These are phyloP conservation scores for Ectemnius lituratus DNA, from an alignment of 2,888 invertebrate genomes.

Conservation along the genomic window DNA sequence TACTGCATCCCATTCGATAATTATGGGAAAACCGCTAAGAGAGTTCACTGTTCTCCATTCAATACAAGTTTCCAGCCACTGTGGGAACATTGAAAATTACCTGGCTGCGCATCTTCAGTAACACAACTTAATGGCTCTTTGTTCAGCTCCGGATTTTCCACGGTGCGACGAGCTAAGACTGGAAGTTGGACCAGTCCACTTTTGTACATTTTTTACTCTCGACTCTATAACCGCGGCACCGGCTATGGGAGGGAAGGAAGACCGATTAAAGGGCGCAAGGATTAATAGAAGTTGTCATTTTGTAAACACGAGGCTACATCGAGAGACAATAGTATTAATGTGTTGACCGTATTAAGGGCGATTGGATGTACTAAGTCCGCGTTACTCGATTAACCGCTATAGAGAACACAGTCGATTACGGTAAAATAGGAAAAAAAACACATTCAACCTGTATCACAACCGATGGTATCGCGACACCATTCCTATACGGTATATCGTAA, in stretches of 20 bases:
- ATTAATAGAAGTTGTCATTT: constrained; percentile 23
- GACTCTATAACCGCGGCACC: background rate
- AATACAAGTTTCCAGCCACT: too few relatives aligned
- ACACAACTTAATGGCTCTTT: background rate
- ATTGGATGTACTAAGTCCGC: constrained; percentile 25
- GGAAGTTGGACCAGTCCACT: constrained; percentile 34
- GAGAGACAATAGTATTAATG: constrained; percentile 60
- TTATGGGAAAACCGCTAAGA: too few relatives aligned
- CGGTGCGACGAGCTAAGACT: constrained; percentile 3
- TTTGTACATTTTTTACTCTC: constrained; percentile 45
- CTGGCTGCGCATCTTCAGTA: background rate
- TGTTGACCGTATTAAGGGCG: constrained; percentile 32
- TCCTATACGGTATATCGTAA: constrained; percentile 74
- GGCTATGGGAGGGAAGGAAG: constrained; percentile 6
- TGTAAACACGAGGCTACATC: constrained; percentile 52
- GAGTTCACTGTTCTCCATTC: too few relatives aligned
- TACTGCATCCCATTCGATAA: too few relatives aligned
- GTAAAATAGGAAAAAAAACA: constrained; percentile 49
- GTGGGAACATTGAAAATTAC: too few relatives aligned
- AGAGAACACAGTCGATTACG: constrained; percentile 42
- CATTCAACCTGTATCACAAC: constrained; percentile 57
- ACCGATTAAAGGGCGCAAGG: constrained; percentile 4
- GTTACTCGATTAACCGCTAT: constrained; percentile 44
- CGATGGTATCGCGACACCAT: constrained; percentile 69
- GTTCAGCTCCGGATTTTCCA: constrained; percentile 23